These are phyloP conservation scores for Oncorhynchus masou DNA, from an alignment of 2,113 vertebrate species.

Conservation along the genomic window DNA sequence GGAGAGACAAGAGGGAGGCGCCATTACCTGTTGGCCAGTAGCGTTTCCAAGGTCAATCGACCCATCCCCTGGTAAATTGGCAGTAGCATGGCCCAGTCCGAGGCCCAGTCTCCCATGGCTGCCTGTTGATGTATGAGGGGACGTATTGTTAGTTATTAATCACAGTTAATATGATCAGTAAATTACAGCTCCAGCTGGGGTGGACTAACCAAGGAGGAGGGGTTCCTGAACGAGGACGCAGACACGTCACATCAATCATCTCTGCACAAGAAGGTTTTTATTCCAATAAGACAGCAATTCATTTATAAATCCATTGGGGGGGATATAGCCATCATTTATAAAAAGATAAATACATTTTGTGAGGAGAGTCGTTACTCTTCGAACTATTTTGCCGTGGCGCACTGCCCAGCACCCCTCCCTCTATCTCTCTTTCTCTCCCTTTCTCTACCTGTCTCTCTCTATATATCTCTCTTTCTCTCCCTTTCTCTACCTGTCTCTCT, in stretches of 20 bases:
- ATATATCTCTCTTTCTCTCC: not conserved
- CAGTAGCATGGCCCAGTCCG: slow-evolving; percentile 90
- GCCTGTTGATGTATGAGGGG: slow-evolving; percentile 91
- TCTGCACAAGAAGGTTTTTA: slow-evolving; percentile 87
- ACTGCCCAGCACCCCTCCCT: slow-evolving; percentile 54
- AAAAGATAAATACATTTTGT: slow-evolving; percentile 91
- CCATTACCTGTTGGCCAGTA: slow-evolving; percentile 90
- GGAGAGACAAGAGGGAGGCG: not conserved
- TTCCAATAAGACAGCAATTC: slow-evolving; percentile 91
- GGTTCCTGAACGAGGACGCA: slow-evolving; percentile 75
- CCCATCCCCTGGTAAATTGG: slow-evolving; percentile 80
- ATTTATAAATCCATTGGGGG: slow-evolving; percentile 93
- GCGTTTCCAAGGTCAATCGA: slow-evolving; percentile 84
- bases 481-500: not conserved
- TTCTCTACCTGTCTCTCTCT: not conserved
- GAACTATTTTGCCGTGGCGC: slow-evolving; percentile 71
- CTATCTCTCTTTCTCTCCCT: not conserved
- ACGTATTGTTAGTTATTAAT: slow-evolving; percentile 92
- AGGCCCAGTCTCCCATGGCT: slow-evolving; percentile 81
- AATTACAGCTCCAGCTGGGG: slow-evolving; percentile 90
- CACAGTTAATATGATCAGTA: slow-evolving; percentile 91
- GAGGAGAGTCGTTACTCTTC: slow-evolving; percentile 79
- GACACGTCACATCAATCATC: slow-evolving; percentile 87
- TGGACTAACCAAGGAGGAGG: slow-evolving; percentile 85
- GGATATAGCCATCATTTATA: slow-evolving; percentile 90